Evolutionary conservation across 2,797 vertebrate genomes (phyloP), one percentile per base, ranked within the genome.

Genomic region (Oryzias sinensis): DNA sequence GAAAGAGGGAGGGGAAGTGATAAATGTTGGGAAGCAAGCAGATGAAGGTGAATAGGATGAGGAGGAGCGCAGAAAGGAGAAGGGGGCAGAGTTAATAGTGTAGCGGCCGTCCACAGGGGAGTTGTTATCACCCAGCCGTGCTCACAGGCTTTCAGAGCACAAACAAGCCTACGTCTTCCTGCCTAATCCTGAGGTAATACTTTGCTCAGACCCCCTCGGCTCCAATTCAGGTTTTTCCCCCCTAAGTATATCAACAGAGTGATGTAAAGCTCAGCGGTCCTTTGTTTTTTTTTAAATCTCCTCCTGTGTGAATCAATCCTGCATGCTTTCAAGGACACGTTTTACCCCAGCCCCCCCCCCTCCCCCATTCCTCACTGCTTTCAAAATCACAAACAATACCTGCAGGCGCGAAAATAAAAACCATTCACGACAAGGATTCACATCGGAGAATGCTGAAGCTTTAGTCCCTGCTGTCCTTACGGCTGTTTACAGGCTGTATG

Each of bases 131-230:
- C 63, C 75, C 50, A 74, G 84, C 72, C 70, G 76, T 85, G 80
- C 87, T 86, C 74, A 62, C 68, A 70, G 66, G 70, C 84, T 76
- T 84, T 88, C 78, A 81, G 71, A 81, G 82, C 78, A 85, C 79
- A 82, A 83, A 81, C 71, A 55, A 70, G 44, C 65, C 70, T 42
- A 56, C 65, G 74, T 72, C 71, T 65, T 82, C 67, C 72, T 80
- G 81, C 76, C 82, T 85, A 89, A 84, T 84, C 75, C 79, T 64
- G 69, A 79, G 75, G 65, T 77, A 77, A 80, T 75, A 73, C 77
- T 52, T 49, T 2, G 1, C 68, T 61, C 65, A 64, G 65, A 61
- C 47, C 71, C 59, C 74, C 71, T 56, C 55, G 52, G 68, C 68
- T 27, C 27, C 74, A 71, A 65, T 79, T 76, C 75, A 58, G 44